Evolutionary conservation across 2,113 vertebrate species (phyloP), one percentile per base, ranked within the genome.

Genomic region (Corapipo altera): DNA sequence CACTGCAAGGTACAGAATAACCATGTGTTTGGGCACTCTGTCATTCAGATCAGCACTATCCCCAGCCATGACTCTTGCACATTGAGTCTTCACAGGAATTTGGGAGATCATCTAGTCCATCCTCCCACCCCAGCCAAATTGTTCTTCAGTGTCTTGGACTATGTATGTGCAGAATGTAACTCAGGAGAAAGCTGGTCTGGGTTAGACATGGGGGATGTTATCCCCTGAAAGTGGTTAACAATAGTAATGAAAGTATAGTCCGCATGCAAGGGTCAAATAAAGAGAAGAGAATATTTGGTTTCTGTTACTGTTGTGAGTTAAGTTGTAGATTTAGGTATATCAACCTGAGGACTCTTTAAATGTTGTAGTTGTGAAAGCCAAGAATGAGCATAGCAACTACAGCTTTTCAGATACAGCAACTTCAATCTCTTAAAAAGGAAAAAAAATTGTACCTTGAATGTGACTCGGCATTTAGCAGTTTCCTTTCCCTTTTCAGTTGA

Each of bases 21-120:
- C 17, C 1, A 0, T 54, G 44, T 3, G 2, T n/a, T 41, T 58
- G 27, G 12, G 58, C 20, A 30, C 1, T 0, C 19, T 39, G 16
- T 26, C 1, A 0, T 35, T 79, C 57, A 35, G 18, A 74, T 54
- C 46, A 88, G 16, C n/a, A 26, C 43, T 7, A 33, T n/a, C 13
- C 19, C 18, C 23, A 39, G 16, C 23, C 49, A 69, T 6, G 64
- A 41, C 2, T 6, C 49, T 32, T 61, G 16, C 39, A 32, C 41
- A 54, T 19, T 6, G 48, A 8, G 15, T 35, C 69, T 77, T 77
- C 65, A 49, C 10, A 66, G 8, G 49, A 81, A n/a, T n/a, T 33
- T 66, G 16, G 16, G 46, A 66, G 37, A 15, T 62, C n/a, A 24
- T 49, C 10, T 49, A n/a, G 28, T 39, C n/a, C 26, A 32, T 28